These are phyloP conservation scores for Osmerus eperlanus DNA, from an alignment of 2,113 vertebrate genomes.

Conservation along the genomic window DNA sequence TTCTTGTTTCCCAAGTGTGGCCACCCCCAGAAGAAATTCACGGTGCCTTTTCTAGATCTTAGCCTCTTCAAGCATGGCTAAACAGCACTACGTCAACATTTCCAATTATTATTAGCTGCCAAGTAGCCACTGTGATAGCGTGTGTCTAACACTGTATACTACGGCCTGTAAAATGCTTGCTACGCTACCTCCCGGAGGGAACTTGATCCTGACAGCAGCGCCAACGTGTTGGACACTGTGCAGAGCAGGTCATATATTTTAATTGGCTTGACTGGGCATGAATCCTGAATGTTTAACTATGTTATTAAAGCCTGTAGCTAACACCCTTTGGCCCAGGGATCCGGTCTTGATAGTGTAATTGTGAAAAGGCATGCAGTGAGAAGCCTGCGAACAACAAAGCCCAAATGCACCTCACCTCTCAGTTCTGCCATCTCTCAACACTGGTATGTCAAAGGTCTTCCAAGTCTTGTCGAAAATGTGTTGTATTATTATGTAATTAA, in stretches of 20 bases:
- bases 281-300: slow-evolving; percentile 38
- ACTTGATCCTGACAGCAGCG: neutral
- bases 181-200: neutral
- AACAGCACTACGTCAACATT: neutral
- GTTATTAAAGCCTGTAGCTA: slow-evolving; percentile 32
- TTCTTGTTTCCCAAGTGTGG: neutral
- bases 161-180: neutral
- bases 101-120: slow-evolving; percentile 4
- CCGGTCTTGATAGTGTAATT: slow-evolving; percentile 32
- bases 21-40: neutral
- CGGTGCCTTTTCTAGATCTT: neutral
- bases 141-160: slow-evolving; percentile 1
- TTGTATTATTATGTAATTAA: too few relatives aligned
- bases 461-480: too few relatives aligned
- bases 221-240: slow-evolving; percentile 22
- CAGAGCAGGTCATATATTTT: slow-evolving; percentile 35
- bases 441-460: neutral
- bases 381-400: neutral
- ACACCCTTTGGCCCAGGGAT: slow-evolving; percentile 27
- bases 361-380: slow-evolving; percentile 18
- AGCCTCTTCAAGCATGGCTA: slow-evolving; percentile 19
- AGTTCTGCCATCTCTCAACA: neutral
- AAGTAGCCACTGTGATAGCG: neutral
- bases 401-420: neutral
- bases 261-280: slow-evolving; percentile 30